Conservation (phyloP, 1,140 invertebrate species). For the Pseudomyrmex cubaensis region DNA sequence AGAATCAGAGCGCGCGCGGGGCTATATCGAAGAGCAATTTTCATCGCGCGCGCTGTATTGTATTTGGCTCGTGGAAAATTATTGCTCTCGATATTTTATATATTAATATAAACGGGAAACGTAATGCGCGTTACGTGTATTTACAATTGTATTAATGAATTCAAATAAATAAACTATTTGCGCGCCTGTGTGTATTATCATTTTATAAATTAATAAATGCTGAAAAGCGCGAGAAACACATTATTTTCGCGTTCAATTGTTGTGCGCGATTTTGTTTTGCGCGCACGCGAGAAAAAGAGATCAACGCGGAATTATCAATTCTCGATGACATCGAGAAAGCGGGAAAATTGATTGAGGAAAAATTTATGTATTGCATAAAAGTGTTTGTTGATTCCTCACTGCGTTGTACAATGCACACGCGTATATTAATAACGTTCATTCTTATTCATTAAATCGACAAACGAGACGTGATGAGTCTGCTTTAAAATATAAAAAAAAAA, state of each 20-base stretch:
- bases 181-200: too few relatives aligned
- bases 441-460: slow-evolving; percentile 32
- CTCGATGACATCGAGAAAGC: background rate
- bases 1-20: too few relatives aligned
- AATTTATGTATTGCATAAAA: background rate
- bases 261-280: background rate
- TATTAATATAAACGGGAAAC: too few relatives aligned
- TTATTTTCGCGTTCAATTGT: slow-evolving; percentile 17
- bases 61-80: too few relatives aligned
- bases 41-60: too few relatives aligned
- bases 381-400: slow-evolving; percentile 9
- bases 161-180: background rate
- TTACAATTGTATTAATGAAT: too few relatives aligned
- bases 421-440: slow-evolving; percentile 47
- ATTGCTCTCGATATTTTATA: too few relatives aligned
- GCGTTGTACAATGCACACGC: background rate
- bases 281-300: background rate
- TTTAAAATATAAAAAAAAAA: slow-evolving; percentile 2
- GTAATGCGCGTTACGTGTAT: too few relatives aligned
- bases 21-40: too few relatives aligned
- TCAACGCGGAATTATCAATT: slow-evolving; percentile 24
- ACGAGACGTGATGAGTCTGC: background rate
- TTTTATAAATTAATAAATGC: background rate
- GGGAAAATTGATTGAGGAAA: slow-evolving; percentile 21
- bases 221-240: background rate